Base-by-base conservation (phyloP, 2,888 invertebrate genomes). In the Chesias legatella region DNA sequence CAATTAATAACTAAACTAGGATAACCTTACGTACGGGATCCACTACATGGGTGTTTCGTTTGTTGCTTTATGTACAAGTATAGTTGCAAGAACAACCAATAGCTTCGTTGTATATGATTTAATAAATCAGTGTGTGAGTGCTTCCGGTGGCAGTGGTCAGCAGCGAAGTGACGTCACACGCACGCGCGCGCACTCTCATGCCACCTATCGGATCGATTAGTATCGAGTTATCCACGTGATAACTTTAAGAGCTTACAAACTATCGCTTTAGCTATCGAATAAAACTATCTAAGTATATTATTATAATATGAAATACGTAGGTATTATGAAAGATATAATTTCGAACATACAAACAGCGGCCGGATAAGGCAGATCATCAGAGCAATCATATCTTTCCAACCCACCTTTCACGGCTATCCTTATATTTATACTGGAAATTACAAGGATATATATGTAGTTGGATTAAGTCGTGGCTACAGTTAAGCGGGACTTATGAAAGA, bases 401-500 rank as follows among this genome's bases (percentile, higher is more conserved):
- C n/a, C n/a, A n/a, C n/a, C n/a, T n/a, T n/a, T n/a, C n/a, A n/a
- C n/a, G n/a, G n/a, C n/a, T n/a, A n/a, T n/a, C n/a, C n/a, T n/a
- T n/a, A n/a, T n/a, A n/a, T 17, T 17, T 55, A 56, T 46, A 56
- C 46, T 48, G 43, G 49, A 56, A 53, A 50, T 60, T 36, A 56
- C 51, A 56, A 51, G 50, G 46, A 60, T 49, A 58, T 53, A 54
- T 49, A n/a, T n/a, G n/a, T n/a, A 56, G 31, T 53, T 60, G 47
- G 51, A 62, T 57, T 53, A 58, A 55, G 55, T 44, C 54, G 62
- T 57, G 53, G 54, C 62, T 45, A 53, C 46, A 43, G 51, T 53
- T 55, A 50, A 62, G 61, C 63, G 63, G 65, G 62, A 65, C 48
- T 52, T 39, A 13, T 30, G 48, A 55, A 52, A 52, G 54, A 52